A percentile compares a stretch with the other conserved stretches of the same genome.
phyloP scores from a whole-genome alignment of 2,888 invertebrate species.

The Anticlea derivata region DNA sequence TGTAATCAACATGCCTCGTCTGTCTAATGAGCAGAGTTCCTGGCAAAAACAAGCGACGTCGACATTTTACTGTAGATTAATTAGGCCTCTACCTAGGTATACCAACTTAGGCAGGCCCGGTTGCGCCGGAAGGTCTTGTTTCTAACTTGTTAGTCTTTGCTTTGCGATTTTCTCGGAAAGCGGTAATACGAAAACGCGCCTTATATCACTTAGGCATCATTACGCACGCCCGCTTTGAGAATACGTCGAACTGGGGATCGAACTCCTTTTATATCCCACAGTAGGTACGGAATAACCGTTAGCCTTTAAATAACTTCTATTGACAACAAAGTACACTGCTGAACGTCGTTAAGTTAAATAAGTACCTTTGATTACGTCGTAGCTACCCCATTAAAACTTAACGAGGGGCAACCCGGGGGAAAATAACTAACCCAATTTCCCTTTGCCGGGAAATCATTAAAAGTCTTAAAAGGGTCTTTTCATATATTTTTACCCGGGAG shows the following conservation, averaged over 20 bases:
- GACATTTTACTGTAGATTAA: constrained; percentile 81
- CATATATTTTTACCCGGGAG: constrained; percentile 80
- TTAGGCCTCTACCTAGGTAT: constrained; percentile 69
- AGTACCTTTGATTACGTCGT: constrained; percentile 83
- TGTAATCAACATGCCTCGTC: constrained; percentile 83
- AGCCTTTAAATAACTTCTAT: constrained; percentile 61
- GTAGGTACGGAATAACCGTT: constrained; percentile 33
- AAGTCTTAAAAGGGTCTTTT: constrained; percentile 84
- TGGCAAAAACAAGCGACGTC: constrained; percentile 78
- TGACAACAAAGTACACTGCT: constrained; percentile 74
- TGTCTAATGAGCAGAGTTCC: constrained; percentile 82
- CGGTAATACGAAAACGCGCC: constrained; percentile 41
- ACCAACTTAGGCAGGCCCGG: constrained; percentile 55
- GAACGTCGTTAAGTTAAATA: constrained; percentile 82
- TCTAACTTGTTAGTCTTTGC: constrained; percentile 55
- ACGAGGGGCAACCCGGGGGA: constrained; percentile 83
- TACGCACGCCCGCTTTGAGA: constrained; percentile 29
- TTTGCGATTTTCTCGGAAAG: constrained; percentile 62
- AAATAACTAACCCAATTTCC: constrained; percentile 85
- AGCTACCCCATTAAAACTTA: constrained; percentile 84
- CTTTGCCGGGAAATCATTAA: constrained; percentile 84
- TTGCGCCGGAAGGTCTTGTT: constrained; percentile 59
- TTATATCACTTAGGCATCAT: constrained; percentile 41
- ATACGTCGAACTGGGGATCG: constrained; percentile 38
- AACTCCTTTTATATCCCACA: constrained; percentile 39